phyloP scores from a whole-genome alignment of 2,888 invertebrate species.

The Opisthograptis luteolata region DNA sequence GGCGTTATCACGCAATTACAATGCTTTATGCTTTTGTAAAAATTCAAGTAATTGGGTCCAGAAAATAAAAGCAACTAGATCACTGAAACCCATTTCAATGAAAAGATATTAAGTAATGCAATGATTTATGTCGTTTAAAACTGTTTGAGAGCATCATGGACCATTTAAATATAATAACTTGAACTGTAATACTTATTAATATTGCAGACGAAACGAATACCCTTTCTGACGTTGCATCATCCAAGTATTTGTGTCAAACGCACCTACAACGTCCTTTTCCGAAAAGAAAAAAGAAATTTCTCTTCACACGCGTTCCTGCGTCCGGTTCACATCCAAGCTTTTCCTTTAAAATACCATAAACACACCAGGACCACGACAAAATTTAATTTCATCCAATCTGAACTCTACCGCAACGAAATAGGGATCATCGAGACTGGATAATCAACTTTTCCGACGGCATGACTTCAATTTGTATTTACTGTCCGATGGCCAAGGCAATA shows the following conservation, averaged over 20 bases:
- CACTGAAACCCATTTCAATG: too few species aligned
- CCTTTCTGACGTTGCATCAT: constrained; percentile 40
- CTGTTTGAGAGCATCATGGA: too few species aligned
- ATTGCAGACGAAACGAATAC: constrained; percentile 14
- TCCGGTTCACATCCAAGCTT: constrained; percentile 77
- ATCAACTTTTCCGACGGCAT: constrained; percentile 39
- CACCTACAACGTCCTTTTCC: constrained; percentile 72
- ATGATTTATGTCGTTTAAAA: too few species aligned
- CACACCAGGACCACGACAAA: constrained; percentile 20
- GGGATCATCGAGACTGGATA: constrained; percentile 35
- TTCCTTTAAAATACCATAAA: constrained; percentile 67
- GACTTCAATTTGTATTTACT: constrained; percentile 31
- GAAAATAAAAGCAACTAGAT: too few species aligned
- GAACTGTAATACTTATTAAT: constrained; percentile 17
- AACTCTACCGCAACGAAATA: constrained; percentile 36
- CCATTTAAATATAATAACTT: too few species aligned
- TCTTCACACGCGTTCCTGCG: constrained; percentile 72
- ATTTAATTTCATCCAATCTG: constrained; percentile 24
- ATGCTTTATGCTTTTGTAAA: too few species aligned
- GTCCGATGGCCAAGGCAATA: constrained; percentile 49
- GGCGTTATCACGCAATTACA: too few species aligned
- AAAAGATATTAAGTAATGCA: too few species aligned
- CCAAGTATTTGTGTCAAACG: constrained; percentile 64
- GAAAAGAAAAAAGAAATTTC: constrained; percentile 71
- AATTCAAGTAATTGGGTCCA: too few species aligned